Conservation (phyloP, 2,113 vertebrate species). For the Astatotilapia flaviijosephi region DNA sequence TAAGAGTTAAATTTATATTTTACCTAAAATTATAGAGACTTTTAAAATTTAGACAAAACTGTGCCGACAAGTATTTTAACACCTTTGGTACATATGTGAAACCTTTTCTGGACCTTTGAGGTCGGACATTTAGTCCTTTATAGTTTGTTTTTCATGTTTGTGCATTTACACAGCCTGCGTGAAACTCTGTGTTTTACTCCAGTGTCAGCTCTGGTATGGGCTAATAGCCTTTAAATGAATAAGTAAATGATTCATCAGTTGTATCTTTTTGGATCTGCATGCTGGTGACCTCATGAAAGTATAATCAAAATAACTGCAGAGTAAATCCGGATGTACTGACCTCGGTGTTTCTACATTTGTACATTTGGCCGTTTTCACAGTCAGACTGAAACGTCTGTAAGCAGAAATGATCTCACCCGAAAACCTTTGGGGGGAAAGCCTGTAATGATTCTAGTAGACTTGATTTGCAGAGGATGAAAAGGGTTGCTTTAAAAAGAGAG, state of each 20-base stretch:
- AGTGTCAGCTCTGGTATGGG: not conserved
- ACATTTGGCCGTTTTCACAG: not conserved
- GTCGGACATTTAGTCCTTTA: fast-evolving
- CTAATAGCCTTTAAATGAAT: not conserved
- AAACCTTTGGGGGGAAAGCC: not conserved
- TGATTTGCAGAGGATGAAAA: not conserved
- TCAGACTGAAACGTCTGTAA: not conserved
- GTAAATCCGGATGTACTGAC: not conserved
- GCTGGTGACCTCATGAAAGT: not conserved
- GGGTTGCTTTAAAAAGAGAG: not conserved
- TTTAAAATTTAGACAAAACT: not conserved
- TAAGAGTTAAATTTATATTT: not conserved
- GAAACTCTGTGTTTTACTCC: not conserved
- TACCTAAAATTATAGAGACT: not conserved
- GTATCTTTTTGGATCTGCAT: not conserved
- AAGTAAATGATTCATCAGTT: not conserved
- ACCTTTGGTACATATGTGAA: not conserved
- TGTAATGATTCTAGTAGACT: not conserved
- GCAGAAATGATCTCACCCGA: not conserved
- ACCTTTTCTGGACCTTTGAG: not conserved
- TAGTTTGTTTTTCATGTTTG: not conserved
- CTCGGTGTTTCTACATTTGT: not conserved
- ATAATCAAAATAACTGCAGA: not conserved
- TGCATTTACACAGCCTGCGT: fast-evolving
- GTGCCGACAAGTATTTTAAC: not conserved